phyloP scores from a whole-genome alignment of 64 coral and sea anemone genomes.

The Montipora efflorescens region DNA sequence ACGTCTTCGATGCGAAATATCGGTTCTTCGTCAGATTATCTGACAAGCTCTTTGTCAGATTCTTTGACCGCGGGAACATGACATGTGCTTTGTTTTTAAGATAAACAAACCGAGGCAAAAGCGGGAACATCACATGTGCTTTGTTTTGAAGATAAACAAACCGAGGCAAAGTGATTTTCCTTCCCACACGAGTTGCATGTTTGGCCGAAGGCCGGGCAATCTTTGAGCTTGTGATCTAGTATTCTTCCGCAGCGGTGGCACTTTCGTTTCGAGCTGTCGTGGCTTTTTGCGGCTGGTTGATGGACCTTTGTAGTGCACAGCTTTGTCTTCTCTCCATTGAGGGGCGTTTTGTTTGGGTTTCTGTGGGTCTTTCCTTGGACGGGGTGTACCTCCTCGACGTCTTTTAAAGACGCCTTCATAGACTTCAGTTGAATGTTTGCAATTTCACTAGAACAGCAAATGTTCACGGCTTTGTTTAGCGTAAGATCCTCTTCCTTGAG shows the following conservation, averaged over 20 bases:
- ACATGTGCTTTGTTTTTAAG: neutral
- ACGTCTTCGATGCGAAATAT: neutral
- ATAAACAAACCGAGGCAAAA: neutral
- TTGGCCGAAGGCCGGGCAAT: neutral
- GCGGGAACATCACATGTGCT: no score
- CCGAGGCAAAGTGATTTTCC: neutral
- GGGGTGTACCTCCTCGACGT: neutral
- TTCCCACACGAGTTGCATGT: neutral
- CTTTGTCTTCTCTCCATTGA: neutral
- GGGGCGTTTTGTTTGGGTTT: neutral
- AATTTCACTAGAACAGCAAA: neutral
- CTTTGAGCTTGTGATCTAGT: neutral
- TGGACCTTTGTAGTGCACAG: no score
- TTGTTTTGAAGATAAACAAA: no score
- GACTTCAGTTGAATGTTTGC: neutral
- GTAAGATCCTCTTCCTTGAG: no score
- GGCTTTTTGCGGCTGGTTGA: no score
- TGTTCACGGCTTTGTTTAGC: neutral
- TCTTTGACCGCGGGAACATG: neutral
- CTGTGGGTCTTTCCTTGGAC: neutral
- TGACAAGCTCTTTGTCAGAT: neutral
- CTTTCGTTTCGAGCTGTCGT: neutral
- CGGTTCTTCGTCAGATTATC: slow-evolving; percentile 17
- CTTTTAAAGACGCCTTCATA: neutral
- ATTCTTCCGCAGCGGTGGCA: neutral